Conservation (phyloP, 2,797 vertebrate species). For the Acrossocheilus fasciatus region DNA sequence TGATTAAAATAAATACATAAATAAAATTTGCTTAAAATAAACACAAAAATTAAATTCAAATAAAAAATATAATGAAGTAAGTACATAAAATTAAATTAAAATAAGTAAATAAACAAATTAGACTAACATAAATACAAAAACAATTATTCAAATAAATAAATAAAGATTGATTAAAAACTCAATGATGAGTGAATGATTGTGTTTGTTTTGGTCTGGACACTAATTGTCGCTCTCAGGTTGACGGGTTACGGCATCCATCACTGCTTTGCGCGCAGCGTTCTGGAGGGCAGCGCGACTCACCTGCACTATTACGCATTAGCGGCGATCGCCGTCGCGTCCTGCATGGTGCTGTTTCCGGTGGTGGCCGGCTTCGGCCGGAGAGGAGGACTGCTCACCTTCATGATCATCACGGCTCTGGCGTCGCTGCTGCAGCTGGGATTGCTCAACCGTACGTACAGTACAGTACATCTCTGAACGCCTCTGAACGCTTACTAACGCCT, state of each 20-base stretch:
- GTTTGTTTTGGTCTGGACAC: not conserved
- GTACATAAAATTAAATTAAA: too few relatives aligned
- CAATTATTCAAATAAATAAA: too few relatives aligned
- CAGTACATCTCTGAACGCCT: not conserved
- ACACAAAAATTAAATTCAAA: too few relatives aligned
- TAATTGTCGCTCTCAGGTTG: conserved; percentile 77
- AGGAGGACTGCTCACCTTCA: conserved; percentile 94
- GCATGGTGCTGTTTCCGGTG: conserved; percentile 90
- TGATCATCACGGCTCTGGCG: conserved; percentile 95
- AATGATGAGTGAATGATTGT: not conserved
- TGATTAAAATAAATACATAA: too few relatives aligned
- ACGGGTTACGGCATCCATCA: conserved; percentile 97
- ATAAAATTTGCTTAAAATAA: too few relatives aligned
- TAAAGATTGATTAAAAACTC: too few relatives aligned
- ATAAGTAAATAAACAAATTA: too few relatives aligned
- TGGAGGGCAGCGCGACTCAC: conserved; percentile 85
- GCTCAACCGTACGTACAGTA: conserved; percentile 88
- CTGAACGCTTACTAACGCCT: not conserved
- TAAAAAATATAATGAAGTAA: too few relatives aligned
- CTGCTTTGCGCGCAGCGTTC: conserved; percentile 93
- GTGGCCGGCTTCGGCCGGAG: conserved; percentile 91
- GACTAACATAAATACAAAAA: too few relatives aligned
- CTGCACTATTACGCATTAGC: conserved; percentile 93
- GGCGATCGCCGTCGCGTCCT: conserved; percentile 91
- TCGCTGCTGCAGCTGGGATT: conserved; percentile 94